Evolutionary conservation across 2,113 vertebrate genomes (phyloP), one percentile per base, ranked within the genome.

Genomic region (Panthera tigris): DNA sequence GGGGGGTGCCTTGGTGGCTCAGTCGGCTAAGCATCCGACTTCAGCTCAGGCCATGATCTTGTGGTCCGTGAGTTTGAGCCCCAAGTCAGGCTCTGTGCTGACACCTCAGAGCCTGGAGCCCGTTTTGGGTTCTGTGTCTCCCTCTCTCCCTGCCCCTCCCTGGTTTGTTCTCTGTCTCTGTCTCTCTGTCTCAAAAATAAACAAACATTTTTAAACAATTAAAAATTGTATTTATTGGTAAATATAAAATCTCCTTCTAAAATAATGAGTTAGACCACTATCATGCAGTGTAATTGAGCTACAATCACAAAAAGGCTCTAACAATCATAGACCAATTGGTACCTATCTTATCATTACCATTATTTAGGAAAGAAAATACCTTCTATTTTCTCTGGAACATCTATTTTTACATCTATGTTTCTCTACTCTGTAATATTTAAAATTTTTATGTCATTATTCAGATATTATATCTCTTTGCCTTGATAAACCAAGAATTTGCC

Each of bases 361-460:
- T 55, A 96, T 91, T 96, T 93, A 86, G 31, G 87, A 93, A 27
- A 95, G 80, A 97, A 92, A 89, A 71, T 89, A 1, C 74, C n/a
- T 96, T 80, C 33, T 63, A 5, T 95, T 97, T 97, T 97, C 45
- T 89, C 4, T 8, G 87, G 57, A 3, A 69, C 81, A 82, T 36
- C 39, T 92, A 63, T 89, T 97, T 95, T 94, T 89, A 5, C 27
- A 48, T 21, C 0, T 85, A 21, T 81, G 97, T 78, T 86, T 61
- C 10, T 27, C 27, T 76, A 90, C 14, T 7, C 86, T 96, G 86
- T 15, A 88, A 92, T 95, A 6, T 84, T 95, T 90, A 88, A 83
- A 94, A 29, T 12, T 36, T 71, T 48, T 15, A 89, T 74, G 39
- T 95, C 27, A 92, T 96, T 92, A 19, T 29, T 73, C 91, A 90